Percentiles rank a stretch among this genome's conserved stretches.
phyloP scores from a whole-genome alignment of 1,140 invertebrate species.

The Magallana angulata region DNA sequence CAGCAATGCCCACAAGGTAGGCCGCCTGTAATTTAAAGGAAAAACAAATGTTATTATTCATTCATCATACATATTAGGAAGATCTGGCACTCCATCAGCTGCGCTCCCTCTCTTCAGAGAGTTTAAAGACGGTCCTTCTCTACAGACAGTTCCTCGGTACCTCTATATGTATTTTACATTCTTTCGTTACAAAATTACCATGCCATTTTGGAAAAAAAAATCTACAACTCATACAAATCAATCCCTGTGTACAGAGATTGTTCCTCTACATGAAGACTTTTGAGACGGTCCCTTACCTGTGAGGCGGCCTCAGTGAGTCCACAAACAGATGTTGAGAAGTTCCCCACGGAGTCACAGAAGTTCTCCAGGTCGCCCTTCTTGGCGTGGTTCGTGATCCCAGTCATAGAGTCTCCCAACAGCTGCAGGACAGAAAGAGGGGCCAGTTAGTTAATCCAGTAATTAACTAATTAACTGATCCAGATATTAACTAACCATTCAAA shows the following conservation, averaged over 20 bases:
- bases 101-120: too few relatives aligned
- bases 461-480: too few relatives aligned
- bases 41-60: neutral
- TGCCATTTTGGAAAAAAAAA: too few relatives aligned
- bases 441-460: too few relatives aligned
- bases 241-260: neutral
- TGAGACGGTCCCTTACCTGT: conserved; percentile 72
- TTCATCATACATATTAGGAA: too few relatives aligned
- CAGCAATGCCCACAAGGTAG: conserved; percentile 95
- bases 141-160: too few relatives aligned
- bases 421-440: conserved; percentile 42
- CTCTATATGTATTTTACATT: too few relatives aligned
- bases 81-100: too few relatives aligned
- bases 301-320: conserved; percentile 95
- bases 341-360: conserved; percentile 91
- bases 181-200: too few relatives aligned
- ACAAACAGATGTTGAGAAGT: conserved; percentile 92
- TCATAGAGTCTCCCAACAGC: conserved; percentile 77
- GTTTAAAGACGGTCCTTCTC: too few relatives aligned
- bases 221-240: too few relatives aligned
- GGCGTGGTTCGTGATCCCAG: conserved; percentile 94
- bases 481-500: too few relatives aligned
- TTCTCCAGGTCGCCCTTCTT: conserved; percentile 92
- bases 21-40: conserved; percentile 86
- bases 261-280: neutral